Conservation (phyloP, 2,797 vertebrate species). For the Merluccius polli region DNA sequence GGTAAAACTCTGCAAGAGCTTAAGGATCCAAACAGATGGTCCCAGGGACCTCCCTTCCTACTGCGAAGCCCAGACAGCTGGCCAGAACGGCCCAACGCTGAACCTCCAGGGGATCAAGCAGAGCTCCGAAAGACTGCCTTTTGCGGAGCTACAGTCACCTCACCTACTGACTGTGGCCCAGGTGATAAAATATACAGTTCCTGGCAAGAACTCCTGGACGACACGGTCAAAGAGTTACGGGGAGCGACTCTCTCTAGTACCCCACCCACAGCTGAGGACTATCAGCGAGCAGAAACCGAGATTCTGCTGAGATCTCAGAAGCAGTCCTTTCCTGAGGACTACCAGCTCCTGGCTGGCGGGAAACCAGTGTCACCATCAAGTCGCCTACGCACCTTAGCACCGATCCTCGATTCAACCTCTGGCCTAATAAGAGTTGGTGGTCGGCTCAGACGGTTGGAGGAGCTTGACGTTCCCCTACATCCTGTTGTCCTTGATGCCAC, state of each 20-base stretch:
- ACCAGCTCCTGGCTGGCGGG: constrained; percentile 4
- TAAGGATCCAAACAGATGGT: constrained; percentile 4
- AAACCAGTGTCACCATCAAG: constrained; percentile 3
- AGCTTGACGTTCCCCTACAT: neutral
- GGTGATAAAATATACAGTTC: neutral
- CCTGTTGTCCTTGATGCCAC: constrained; percentile 10
- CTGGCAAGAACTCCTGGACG: constrained; percentile 9
- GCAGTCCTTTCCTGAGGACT: constrained; percentile 16
- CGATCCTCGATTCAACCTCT: constrained; percentile 1
- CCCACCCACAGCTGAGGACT: neutral
- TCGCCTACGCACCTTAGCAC: neutral
- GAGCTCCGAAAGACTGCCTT: constrained; percentile 8
- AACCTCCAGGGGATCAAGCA: neutral
- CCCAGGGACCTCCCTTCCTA: neutral
- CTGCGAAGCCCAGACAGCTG: neutral
- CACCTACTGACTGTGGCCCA: no score
- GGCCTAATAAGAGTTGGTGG: constrained; percentile 14
- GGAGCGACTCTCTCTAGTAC: no score
- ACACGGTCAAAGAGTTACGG: neutral
- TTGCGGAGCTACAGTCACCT: neutral
- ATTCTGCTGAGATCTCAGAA: constrained; percentile 6
- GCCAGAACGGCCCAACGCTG: neutral
- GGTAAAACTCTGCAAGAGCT: constrained; percentile 9
- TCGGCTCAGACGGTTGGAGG: neutral
- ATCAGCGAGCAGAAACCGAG: neutral